Conservation (phyloP, 1,140 invertebrate genomes). For the Drosophila orosa region DNA sequence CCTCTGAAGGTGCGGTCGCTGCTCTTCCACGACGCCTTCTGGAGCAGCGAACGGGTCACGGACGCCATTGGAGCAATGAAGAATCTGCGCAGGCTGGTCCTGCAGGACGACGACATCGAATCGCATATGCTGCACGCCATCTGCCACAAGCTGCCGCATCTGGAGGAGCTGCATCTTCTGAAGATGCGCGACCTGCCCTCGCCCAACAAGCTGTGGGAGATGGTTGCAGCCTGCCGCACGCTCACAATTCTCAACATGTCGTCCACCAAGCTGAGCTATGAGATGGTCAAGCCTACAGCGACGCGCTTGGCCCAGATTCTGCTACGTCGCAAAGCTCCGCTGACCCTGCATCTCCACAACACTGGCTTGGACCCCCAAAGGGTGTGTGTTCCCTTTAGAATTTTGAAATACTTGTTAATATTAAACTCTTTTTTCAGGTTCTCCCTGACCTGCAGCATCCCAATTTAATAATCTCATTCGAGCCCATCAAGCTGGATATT, state of each 20-base stretch:
- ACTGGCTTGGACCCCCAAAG: constrained; percentile 3
- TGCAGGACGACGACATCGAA: constrained; percentile 64
- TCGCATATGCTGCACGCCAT: constrained; percentile 23
- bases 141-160: constrained; percentile 19
- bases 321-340: not conserved
- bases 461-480: constrained; percentile 44
- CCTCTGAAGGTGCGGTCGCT: constrained; percentile 39
- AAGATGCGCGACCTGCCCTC: constrained; percentile 53
- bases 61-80: constrained; percentile 22
- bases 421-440: constrained; percentile 8
- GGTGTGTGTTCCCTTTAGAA: not conserved
- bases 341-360: constrained; percentile 38
- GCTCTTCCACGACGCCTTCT: constrained; percentile 60
- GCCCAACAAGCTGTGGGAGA: constrained; percentile 41
- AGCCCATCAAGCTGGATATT: constrained; percentile 29
- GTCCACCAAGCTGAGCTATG: constrained; percentile 9
- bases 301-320: constrained; percentile 4
- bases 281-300: constrained; percentile 5
- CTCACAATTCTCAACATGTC: constrained; percentile 48
- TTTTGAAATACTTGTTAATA: not conserved
- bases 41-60: constrained; percentile 39
- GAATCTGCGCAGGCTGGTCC: constrained; percentile 43
- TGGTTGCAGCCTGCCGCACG: constrained; percentile 8
- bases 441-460: constrained; percentile 16
- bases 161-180: constrained; percentile 58